Conservation (phyloP, 1,140 invertebrate genomes). For the Drosophila lini region DNA sequence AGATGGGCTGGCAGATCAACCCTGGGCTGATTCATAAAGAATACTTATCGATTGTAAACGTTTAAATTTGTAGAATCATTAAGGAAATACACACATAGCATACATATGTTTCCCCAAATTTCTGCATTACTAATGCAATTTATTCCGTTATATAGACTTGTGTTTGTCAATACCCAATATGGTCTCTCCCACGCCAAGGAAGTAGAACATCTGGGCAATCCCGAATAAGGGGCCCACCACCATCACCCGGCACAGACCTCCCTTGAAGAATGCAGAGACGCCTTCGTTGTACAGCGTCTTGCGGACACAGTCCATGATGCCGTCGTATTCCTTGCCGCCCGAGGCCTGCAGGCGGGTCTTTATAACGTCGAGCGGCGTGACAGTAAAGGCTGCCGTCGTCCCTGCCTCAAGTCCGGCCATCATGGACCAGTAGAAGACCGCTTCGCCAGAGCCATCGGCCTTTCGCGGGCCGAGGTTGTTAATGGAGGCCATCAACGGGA, state of each 20-base stretch:
- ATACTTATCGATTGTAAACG: constrained; percentile 36
- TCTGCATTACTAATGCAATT: background rate
- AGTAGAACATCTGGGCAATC: constrained; percentile 99
- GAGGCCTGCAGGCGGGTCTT: constrained; percentile 98
- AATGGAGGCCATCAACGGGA: constrained; percentile 97
- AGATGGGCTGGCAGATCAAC: constrained; percentile 45
- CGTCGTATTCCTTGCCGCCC: constrained; percentile 93
- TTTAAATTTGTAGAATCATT: constrained; percentile 22
- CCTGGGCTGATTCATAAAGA: constrained; percentile 51
- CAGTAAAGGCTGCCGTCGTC: constrained; percentile 92
- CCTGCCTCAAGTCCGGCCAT: constrained; percentile 95
- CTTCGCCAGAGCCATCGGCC: constrained; percentile 88
- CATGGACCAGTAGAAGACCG: constrained; percentile 93
- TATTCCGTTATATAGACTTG: too few relatives aligned
- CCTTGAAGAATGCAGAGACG: constrained; percentile 97
- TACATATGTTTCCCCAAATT: background rate
- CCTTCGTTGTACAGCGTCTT: constrained; percentile 96
- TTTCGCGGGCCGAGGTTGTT: constrained; percentile 94
- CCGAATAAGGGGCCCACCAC: constrained; percentile 99
- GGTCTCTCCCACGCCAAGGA: constrained; percentile 96
- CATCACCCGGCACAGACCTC: constrained; percentile 97
- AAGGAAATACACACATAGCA: constrained; percentile 17
- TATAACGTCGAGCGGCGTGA: constrained; percentile 98
- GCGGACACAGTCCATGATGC: constrained; percentile 92
- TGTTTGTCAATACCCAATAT: constrained; percentile 87